Evolutionary conservation across 2,797 vertebrate species (phyloP).

Genomic region (Enteromius unitaeniatus): DNA sequence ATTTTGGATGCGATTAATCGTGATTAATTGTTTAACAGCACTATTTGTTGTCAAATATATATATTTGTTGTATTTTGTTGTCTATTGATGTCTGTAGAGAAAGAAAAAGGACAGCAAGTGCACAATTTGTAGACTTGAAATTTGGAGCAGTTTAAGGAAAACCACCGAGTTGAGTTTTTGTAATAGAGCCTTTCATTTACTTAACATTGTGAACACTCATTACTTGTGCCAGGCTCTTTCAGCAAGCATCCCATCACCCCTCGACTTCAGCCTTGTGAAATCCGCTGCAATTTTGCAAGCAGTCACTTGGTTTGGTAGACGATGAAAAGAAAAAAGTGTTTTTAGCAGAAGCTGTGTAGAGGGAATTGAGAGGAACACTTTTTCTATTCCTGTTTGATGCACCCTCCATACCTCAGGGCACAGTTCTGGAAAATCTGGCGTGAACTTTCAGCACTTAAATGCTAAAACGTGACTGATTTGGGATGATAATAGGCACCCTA

Average conservation of each 20-base stretch:
- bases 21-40: no score
- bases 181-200: conserved; percentile 81
- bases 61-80: conserved; percentile 19
- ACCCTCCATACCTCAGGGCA: conserved; percentile 75
- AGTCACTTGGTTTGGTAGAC: conserved; percentile 65
- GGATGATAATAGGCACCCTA: conserved; percentile 81
- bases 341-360: conserved; percentile 32
- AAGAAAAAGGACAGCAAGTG: neutral
- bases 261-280: conserved; percentile 72
- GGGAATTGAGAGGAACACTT: conserved; percentile 49
- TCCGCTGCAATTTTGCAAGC: conserved; percentile 73
- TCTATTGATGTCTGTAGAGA: conserved; percentile 18
- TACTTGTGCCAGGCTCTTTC: conserved; percentile 78
- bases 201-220: conserved; percentile 85
- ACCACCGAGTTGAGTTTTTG: conserved; percentile 83
- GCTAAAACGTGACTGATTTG: conserved; percentile 83
- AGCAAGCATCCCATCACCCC: conserved; percentile 70
- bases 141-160: conserved; percentile 77
- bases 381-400: conserved; percentile 68
- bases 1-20: no score
- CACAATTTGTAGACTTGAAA: neutral
- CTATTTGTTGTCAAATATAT: no score
- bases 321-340: conserved; percentile 19
- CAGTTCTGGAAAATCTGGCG: conserved; percentile 72
- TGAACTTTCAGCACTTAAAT: conserved; percentile 84